Evolutionary conservation across 2,888 invertebrate genomes (phyloP), one percentile per base, ranked within the genome.

Genomic region (Scotopteryx bipunctaria): DNA sequence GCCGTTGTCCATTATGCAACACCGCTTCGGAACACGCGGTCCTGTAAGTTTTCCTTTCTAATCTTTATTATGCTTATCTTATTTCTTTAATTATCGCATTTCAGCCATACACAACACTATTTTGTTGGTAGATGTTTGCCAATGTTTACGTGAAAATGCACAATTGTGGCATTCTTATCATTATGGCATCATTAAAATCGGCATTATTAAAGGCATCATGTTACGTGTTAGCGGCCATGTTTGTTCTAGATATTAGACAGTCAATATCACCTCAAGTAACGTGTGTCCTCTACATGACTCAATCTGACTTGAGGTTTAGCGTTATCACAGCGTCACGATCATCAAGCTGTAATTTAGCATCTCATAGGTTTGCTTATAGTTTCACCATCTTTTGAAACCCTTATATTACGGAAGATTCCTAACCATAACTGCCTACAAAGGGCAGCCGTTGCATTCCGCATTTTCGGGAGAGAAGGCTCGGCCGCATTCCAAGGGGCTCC

Each of bases 1-100:
- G 69, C 64, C 67, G 64, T 68, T 59, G 71, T 64, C 67, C 71
- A 80, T 84, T 85, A 86, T 83, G 83, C 83, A 86, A 86, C 77
- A 73, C 67, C 68, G 64, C 66, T 69, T 63, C 64, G 64, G 65
- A 69, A 67, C 69, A 71, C 63, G 64, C 61, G 49, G 56, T 61
- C 64, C 73, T 71, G 87, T 87, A 78, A 84, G 84, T 83, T 71
- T 52, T 38, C 66, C 57, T 33, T 29, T 1, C 23, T 38, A 41
- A 48, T 64, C 43, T 35, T 61, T 47, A 59, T 52, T 9, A 43
- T 59, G 35, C 47, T 38, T 50, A 53, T 36, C 56, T 60, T 13
- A 17, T 38, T 31, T 31, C 8, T 38, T 17, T 17, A 13, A 33
- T 29, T 27, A 27, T 43, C 21, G 27, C 13, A 23, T 42, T 41